A percentile compares a stretch with the other conserved stretches of the same genome.
These are phyloP conservation scores for Nymphalis c-album DNA, from an alignment of 2,888 invertebrate genomes.

Conservation along the genomic window DNA sequence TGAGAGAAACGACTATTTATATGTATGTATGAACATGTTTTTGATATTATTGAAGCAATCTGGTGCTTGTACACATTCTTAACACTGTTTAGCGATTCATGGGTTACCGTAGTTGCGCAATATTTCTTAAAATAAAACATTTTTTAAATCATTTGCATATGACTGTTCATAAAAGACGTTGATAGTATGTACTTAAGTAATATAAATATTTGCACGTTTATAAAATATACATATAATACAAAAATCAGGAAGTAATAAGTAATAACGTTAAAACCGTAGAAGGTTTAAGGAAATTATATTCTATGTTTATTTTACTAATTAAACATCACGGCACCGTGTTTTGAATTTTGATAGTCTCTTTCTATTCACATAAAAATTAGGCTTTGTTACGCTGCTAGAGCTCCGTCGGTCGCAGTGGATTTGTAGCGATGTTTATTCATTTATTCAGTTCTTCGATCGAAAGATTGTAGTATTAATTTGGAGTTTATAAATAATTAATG, in stretches of 20 bases:
- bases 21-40: conserved; percentile 66
- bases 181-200: background rate
- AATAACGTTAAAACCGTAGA: no score
- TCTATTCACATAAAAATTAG: conserved; percentile 33
- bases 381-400: conserved; percentile 39
- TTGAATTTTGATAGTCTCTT: background rate
- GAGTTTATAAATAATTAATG: conserved; percentile 75
- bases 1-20: conserved; percentile 71
- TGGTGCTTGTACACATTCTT: conserved; percentile 47
- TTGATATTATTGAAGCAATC: conserved; percentile 68
- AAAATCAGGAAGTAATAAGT: no score
- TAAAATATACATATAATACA: no score
- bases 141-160: background rate
- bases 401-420: conserved; percentile 56
- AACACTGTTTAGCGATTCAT: conserved; percentile 9
- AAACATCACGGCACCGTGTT: background rate
- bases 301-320: no score
- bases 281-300: no score
- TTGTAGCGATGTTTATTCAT: conserved; percentile 73
- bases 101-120: background rate
- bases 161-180: background rate
- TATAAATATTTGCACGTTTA: background rate
- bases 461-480: conserved; percentile 73
- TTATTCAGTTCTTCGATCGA: conserved; percentile 68
- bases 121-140: background rate